These are phyloP conservation scores for Synanthedon andrenaeformis DNA, from an alignment of 2,888 invertebrate species.

Conservation along the genomic window DNA sequence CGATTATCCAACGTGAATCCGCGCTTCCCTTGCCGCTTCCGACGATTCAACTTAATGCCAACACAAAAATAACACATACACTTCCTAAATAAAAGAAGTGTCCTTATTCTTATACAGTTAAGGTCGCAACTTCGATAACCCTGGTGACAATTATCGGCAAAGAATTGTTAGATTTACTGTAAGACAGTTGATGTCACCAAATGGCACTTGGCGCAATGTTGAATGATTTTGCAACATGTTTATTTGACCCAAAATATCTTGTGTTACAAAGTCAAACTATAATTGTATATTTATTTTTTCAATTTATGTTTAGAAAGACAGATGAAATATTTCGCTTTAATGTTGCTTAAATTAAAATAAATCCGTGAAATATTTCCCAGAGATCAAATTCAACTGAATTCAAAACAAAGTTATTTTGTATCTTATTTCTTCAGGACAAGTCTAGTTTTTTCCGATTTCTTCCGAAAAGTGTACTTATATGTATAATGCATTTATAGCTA, in stretches of 20 bases:
- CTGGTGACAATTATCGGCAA: not conserved
- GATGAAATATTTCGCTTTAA: too few relatives aligned
- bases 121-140: not conserved
- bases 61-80: constrained; percentile 9
- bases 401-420: too few relatives aligned
- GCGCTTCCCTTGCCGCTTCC: constrained; percentile 30
- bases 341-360: too few relatives aligned
- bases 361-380: too few relatives aligned
- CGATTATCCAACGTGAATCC: constrained; percentile 48
- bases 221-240: not conserved
- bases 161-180: not conserved
- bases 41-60: constrained; percentile 22
- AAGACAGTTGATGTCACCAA: not conserved
- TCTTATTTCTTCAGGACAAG: too few relatives aligned
- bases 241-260: not conserved
- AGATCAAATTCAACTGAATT: too few relatives aligned
- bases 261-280: too few relatives aligned
- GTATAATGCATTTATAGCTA: too few relatives aligned
- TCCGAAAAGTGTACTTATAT: too few relatives aligned
- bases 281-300: too few relatives aligned
- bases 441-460: too few relatives aligned
- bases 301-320: too few relatives aligned
- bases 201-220: not conserved
- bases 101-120: not conserved
- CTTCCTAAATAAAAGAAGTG: not conserved